phyloP scores from a whole-genome alignment of 2,797 vertebrate species.

The Sarcoramphus papa region DNA sequence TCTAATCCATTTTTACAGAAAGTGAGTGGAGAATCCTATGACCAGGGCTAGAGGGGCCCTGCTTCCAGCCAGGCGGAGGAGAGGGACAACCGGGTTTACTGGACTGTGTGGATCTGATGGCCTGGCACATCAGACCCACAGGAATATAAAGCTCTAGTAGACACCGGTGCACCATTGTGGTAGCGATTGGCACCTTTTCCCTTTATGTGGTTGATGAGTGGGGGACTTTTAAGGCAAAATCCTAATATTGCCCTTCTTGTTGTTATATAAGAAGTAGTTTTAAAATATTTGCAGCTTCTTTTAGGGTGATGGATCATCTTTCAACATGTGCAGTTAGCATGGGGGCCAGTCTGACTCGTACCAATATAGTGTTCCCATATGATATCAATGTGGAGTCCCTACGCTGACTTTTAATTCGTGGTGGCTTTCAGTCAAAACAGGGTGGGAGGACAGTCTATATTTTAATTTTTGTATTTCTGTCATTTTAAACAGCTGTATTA shows the following conservation, averaged over 20 bases:
- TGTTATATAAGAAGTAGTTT: background rate
- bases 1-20: too few relatives aligned
- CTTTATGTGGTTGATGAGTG: background rate
- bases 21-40: too few relatives aligned
- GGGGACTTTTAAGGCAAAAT: background rate
- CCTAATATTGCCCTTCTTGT: background rate
- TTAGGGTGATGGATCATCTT: background rate
- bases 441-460: constrained; percentile 26
- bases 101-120: too few relatives aligned
- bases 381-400: background rate
- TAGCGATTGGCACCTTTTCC: too few relatives aligned
- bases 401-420: background rate
- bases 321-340: background rate
- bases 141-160: too few relatives aligned
- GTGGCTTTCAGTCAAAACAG: background rate
- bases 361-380: background rate
- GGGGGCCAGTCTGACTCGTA: background rate
- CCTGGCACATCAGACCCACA: too few relatives aligned
- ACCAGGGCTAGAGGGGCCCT: too few relatives aligned
- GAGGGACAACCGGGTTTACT: too few relatives aligned
- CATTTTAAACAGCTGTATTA: constrained; percentile 64
- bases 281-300: background rate
- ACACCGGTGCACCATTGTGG: too few relatives aligned
- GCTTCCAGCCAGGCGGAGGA: too few relatives aligned
- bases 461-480: constrained; percentile 62